These are phyloP conservation scores for Anarhynchus alexandrinus DNA, from an alignment of 2,113 vertebrate genomes.

Conservation along the genomic window DNA sequence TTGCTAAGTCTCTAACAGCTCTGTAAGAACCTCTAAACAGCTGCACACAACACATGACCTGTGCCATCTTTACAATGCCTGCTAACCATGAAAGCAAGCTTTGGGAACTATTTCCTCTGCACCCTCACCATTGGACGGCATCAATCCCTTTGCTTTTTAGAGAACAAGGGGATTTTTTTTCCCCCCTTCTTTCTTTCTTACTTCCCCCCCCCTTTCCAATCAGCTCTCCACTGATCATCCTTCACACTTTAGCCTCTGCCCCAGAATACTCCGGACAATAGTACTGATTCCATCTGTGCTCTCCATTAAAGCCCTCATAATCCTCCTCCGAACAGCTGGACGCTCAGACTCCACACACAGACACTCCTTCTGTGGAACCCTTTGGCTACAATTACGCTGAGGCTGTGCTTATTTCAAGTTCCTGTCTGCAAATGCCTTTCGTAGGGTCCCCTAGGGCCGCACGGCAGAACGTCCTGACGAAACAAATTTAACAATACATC, in stretches of 20 bases:
- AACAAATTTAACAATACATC: neutral
- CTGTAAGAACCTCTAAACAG: conserved; percentile 68
- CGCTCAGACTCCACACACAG: conserved; percentile 12
- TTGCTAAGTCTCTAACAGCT: conserved; percentile 62
- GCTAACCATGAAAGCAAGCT: conserved; percentile 56
- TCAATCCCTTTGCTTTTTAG: neutral
- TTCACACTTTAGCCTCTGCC: conserved; percentile 73
- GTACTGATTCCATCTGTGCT: conserved; percentile 75
- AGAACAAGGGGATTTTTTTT: conserved; percentile 66
- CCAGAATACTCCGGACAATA: conserved; percentile 71
- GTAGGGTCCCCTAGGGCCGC: neutral
- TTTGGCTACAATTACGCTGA: conserved; percentile 50
- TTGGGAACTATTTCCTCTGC: conserved; percentile 54
- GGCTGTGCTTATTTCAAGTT: conserved; percentile 1
- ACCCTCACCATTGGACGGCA: neutral
- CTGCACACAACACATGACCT: conserved; percentile 64
- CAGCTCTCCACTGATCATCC: conserved; percentile 63
- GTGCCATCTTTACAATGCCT: conserved; percentile 63
- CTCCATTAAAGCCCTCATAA: conserved; percentile 75
- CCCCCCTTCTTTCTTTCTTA: neutral
- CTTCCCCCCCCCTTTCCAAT: conserved; percentile 8
- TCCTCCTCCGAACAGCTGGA: conserved; percentile 76
- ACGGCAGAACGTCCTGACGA: neutral
- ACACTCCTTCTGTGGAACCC: conserved; percentile 47
- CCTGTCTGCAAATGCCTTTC: conserved; percentile 38